Conservation (phyloP, 2,888 invertebrate species). For the Epinotia brunnichana region DNA sequence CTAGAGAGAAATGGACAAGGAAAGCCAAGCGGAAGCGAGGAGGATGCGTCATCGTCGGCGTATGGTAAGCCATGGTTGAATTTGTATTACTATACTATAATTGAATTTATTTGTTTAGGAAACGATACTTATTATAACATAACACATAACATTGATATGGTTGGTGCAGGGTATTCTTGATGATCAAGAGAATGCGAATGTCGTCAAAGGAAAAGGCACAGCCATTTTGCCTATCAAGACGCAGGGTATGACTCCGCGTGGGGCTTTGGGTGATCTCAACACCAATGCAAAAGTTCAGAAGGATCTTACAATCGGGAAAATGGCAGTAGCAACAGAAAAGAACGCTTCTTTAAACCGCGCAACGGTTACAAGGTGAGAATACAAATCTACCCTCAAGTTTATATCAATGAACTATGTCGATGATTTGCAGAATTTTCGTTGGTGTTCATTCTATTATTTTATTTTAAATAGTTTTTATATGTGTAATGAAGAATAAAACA, state of each 20-base stretch:
- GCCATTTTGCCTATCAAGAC: slow-evolving; percentile 61
- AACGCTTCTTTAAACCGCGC: slow-evolving; percentile 62
- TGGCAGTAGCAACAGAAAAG: slow-evolving; percentile 70
- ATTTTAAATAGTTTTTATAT: background rate
- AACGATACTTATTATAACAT: background rate
- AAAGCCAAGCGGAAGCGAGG: slow-evolving; percentile 63
- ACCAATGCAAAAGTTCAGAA: slow-evolving; percentile 70
- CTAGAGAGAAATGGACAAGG: slow-evolving; percentile 46
- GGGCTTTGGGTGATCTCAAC: slow-evolving; percentile 75
- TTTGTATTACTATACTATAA: background rate
- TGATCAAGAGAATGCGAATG: slow-evolving; percentile 74
- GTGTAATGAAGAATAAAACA: background rate
- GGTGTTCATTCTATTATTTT: background rate
- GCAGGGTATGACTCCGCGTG: slow-evolving; percentile 66
- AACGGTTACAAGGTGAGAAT: slow-evolving; percentile 59
- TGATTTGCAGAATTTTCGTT: slow-evolving; percentile 22
- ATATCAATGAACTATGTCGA: slow-evolving; percentile 6
- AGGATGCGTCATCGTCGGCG: slow-evolving; percentile 63
- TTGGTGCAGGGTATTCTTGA: slow-evolving; percentile 61
- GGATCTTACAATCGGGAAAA: slow-evolving; percentile 65
- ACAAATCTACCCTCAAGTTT: slow-evolving; percentile 50
- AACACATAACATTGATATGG: slow-evolving; percentile 23
- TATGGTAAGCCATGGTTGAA: slow-evolving; percentile 58
- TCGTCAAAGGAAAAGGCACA: slow-evolving; percentile 63
- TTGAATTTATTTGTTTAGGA: background rate